Conservation (phyloP, 2,113 vertebrate species). For the Psittacara wagleri region DNA sequence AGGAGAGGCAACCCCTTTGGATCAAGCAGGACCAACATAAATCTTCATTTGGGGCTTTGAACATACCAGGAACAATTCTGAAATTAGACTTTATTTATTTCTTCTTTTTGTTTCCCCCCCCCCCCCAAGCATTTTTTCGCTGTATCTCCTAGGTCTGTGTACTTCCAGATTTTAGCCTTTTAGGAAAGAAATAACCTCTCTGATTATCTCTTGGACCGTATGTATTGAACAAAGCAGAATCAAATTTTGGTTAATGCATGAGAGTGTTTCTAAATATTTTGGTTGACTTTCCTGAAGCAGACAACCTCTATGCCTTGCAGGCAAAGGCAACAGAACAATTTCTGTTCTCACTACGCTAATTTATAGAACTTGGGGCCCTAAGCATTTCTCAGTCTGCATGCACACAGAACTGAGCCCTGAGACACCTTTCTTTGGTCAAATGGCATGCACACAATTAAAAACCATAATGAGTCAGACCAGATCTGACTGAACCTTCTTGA, state of each 20-base stretch:
- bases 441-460: fast-evolving
- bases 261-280: neutral
- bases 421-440: neutral
- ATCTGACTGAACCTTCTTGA: neutral
- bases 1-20: conserved; percentile 12
- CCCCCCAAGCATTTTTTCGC: neutral
- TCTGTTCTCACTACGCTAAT: neutral
- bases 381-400: neutral
- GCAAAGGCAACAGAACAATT: neutral
- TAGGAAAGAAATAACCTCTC: neutral
- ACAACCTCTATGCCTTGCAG: neutral
- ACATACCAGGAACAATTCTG: neutral
- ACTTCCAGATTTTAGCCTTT: neutral
- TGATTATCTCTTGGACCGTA: neutral
- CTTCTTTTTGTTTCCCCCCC: neutral
- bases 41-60: conserved; percentile 17
- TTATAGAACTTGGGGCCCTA: neutral
- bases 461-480: neutral
- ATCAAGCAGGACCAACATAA: conserved; percentile 21
- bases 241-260: neutral
- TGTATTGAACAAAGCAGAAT: neutral
- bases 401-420: neutral
- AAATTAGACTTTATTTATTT: neutral
- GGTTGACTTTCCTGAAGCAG: neutral
- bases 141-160: neutral